These are phyloP conservation scores for Erpobdella octoculata DNA, from an alignment of 2,888 invertebrate species.

Conservation along the genomic window DNA sequence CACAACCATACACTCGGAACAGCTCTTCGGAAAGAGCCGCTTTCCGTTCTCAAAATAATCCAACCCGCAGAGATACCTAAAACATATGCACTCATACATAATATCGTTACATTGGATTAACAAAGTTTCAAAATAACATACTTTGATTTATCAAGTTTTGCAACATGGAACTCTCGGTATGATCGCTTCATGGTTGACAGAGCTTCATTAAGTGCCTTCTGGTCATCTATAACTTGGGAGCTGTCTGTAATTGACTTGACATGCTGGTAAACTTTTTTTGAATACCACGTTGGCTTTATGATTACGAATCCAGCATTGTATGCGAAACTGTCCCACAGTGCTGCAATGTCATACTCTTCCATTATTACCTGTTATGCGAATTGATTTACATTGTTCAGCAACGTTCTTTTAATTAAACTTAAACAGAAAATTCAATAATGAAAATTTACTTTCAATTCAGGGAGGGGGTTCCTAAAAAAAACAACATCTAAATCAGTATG, in stretches of 20 bases:
- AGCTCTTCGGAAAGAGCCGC: conserved; percentile 18
- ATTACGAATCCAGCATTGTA: conserved; percentile 33
- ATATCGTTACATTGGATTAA: not conserved
- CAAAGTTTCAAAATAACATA: not conserved
- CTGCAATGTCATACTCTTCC: conserved; percentile 24
- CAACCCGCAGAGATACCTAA: conserved; percentile 32
- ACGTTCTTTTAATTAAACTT: not conserved
- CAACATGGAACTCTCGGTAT: conserved; percentile 17
- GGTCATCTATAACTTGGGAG: conserved; percentile 28
- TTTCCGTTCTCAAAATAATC: conserved; percentile 32
- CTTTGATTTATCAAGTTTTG: conserved; percentile 14
- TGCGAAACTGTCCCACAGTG: conserved; percentile 26
- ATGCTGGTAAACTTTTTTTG: conserved; percentile 23
- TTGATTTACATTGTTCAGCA: not conserved
- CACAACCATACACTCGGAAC: conserved; percentile 29
- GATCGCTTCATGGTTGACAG: not conserved
- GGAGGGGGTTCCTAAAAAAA: conserved; percentile 36
- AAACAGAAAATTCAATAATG: not conserved
- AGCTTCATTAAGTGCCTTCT: conserved; percentile 26
- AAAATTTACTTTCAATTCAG: conserved; percentile 22
- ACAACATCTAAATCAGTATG: conserved; percentile 37
- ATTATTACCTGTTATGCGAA: conserved; percentile 7
- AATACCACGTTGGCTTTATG: conserved; percentile 24
- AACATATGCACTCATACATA: not conserved
- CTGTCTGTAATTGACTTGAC: conserved; percentile 22